Conservation (phyloP, 1,140 invertebrate genomes). For the Pristionchus pacificus region DNA sequence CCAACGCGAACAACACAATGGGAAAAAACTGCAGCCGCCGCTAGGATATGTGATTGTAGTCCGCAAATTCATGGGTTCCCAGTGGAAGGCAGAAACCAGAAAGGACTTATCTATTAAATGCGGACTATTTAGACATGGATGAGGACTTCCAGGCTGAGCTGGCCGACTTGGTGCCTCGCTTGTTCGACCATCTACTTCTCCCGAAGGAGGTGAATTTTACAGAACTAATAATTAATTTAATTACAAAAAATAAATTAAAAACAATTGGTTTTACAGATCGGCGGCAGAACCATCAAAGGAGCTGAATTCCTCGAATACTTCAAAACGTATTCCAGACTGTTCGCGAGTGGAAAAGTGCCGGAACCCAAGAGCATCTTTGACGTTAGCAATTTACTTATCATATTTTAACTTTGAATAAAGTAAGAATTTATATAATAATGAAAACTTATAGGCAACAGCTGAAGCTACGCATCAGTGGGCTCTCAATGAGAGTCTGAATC, state of each 20-base stretch:
- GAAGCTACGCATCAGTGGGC: background rate
- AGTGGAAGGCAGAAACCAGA: no score
- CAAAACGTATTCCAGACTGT: background rate
- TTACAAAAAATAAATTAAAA: background rate
- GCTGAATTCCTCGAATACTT: background rate
- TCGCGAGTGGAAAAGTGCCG: background rate
- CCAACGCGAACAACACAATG: no score
- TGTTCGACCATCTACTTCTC: background rate
- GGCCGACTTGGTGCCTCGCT: background rate
- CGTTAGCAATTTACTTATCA: no score
- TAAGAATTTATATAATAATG: no score
- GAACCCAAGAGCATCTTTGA: background rate
- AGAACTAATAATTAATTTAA: no score
- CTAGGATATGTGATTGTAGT: no score
- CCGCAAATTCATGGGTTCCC: no score
- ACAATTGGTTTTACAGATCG: background rate
- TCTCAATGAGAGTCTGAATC: background rate
- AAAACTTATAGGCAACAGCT: background rate
- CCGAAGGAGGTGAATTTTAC: background rate
- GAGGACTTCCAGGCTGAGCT: background rate
- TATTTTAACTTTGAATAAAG: no score
- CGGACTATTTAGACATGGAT: background rate
- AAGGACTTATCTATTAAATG: background rate
- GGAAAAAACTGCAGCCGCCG: no score
- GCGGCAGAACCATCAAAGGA: background rate